Evolutionary conservation across 2,113 vertebrate species (phyloP).

Genomic region (Sapayoa aenigma): DNA sequence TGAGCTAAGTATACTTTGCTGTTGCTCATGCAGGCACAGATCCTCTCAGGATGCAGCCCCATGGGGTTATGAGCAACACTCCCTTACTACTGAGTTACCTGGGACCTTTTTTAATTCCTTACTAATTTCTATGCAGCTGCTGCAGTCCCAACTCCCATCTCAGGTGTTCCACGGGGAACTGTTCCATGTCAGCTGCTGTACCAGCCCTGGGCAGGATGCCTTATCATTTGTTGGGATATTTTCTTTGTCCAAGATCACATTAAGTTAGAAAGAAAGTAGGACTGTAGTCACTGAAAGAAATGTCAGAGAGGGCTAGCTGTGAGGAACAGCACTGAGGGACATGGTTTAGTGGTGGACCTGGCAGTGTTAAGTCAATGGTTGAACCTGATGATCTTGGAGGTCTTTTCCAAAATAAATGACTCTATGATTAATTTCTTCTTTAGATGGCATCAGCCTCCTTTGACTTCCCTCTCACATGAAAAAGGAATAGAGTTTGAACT

Average conservation of each 20-base stretch:
- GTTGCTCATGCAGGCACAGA: background rate
- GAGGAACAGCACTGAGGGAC: too few species aligned
- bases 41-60: background rate
- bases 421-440: background rate
- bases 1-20: background rate
- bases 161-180: rapidly evolving
- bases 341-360: background rate
- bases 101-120: background rate
- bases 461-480: background rate
- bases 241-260: background rate
- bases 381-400: background rate
- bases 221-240: background rate
- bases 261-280: background rate
- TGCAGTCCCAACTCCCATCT: background rate
- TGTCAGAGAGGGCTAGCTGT: too few species aligned
- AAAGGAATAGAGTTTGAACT: background rate
- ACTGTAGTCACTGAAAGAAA: background rate
- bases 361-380: background rate
- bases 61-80: background rate
- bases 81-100: background rate
- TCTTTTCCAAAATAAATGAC: background rate
- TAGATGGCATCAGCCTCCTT: background rate
- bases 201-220: background rate
- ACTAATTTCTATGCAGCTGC: background rate
- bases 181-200: background rate